Base-by-base conservation (phyloP, 2,888 invertebrate genomes). In the Noctua janthe region DNA sequence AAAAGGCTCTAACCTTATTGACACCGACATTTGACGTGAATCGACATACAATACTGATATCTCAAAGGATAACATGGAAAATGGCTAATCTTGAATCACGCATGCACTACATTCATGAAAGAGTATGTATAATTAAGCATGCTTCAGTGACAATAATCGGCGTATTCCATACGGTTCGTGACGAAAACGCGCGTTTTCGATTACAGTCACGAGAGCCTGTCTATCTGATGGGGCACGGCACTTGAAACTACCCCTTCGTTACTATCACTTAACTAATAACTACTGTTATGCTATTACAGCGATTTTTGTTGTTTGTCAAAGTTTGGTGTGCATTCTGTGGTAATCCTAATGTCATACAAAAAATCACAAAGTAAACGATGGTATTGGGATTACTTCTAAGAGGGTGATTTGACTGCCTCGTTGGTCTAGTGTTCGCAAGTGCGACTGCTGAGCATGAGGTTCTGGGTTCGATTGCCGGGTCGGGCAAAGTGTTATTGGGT, bases 221-320 rank as follows among this genome's bases (percentile, higher is more conserved):
- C 86, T 87, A 95, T 95, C 95, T 89, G 95, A 95, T 95, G 89
- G 77, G 51, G 82, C 95, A 96, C 95, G 95, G 71, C 86, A 89
- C 93, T 87, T 82, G 43, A 91, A 93, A 93, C 91, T 93, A 92
- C 90, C 89, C 91, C 91, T 90, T 85, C 86, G 20, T 75, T 74
- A 82, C 91, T 91, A 91, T 93, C 94, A 95, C 93, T 95, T 95
- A 95, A 94, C 93, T 95, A 95, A 95, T 95, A 94, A 95, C 92
- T 83, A 91, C 86, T 83, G 85, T 81, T 82, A 89, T 91, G 87
- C 87, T 86, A 89, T 92, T 86, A 91, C 90, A 82, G 87, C 89
- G 89, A 91, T 92, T 91, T 91, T 81, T 29, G 76, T 82, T 80
- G 92, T 49, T 87, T 85, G 88, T 92, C 93, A 94, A 94, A 92